Percentiles rank a stretch among this genome's conserved stretches.
These are phyloP conservation scores for Globodera rostochiensis DNA, from an alignment of 1,140 invertebrate genomes.

Conservation along the genomic window DNA sequence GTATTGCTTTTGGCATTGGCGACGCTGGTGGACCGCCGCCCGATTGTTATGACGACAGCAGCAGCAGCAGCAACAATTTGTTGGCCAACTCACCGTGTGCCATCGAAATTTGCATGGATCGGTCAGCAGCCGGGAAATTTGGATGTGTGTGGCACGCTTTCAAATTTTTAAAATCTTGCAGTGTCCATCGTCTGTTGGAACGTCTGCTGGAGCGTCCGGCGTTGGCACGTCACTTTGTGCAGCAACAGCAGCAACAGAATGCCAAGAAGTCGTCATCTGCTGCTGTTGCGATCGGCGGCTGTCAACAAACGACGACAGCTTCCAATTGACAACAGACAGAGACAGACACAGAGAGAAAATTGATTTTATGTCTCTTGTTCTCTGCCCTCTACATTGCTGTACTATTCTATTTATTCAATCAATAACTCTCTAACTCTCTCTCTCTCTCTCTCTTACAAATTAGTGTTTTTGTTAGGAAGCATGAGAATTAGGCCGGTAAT, in stretches of 20 bases:
- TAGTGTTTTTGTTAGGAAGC: too few species aligned
- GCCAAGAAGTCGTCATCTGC: too few species aligned
- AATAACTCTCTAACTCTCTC: too few species aligned
- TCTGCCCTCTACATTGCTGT: too few species aligned
- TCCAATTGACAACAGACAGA: too few species aligned
- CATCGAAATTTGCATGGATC: constrained; percentile 24
- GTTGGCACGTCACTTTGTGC: constrained; percentile 10
- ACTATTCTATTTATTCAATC: too few species aligned
- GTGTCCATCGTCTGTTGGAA: constrained; percentile 15
- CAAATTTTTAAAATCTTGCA: not conserved
- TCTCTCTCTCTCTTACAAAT: too few species aligned
- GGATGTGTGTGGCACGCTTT: not conserved
- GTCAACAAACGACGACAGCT: not conserved
- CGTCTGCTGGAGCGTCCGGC: constrained; percentile 17
- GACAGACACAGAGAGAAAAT: too few species aligned
- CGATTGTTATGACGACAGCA: not conserved
- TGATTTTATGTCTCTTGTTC: too few species aligned
- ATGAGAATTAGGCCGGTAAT: too few species aligned
- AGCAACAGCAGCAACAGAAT: not conserved
- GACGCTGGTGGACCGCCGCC: too few species aligned
- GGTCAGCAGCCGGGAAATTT: not conserved
- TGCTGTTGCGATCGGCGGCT: not conserved
- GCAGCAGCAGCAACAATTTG: constrained; percentile 17
- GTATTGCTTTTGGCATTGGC: constrained; percentile 18
- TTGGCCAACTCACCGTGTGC: constrained; percentile 16